phyloP scores from a whole-genome alignment of 1,140 invertebrate species.

The Lucilia cuprina region DNA sequence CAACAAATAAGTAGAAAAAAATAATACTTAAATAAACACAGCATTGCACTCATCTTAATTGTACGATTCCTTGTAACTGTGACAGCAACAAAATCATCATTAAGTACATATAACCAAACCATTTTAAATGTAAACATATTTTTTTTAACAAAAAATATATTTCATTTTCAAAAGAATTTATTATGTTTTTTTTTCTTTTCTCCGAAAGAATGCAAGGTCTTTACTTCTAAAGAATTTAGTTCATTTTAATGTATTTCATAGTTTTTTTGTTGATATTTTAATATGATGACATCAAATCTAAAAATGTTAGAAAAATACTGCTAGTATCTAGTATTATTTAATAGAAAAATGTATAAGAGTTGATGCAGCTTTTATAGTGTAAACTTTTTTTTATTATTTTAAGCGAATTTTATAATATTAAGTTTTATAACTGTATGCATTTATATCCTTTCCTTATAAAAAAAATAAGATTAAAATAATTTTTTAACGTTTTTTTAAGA shows the following conservation, averaged over 20 bases:
- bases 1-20: not conserved
- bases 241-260: not conserved
- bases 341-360: too few relatives aligned
- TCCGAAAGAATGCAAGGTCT: not conserved
- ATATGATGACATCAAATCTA: not conserved
- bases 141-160: not conserved
- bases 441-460: too few relatives aligned
- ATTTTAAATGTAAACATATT: not conserved
- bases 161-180: not conserved
- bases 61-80: not conserved
- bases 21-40: not conserved
- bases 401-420: too few relatives aligned
- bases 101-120: not conserved
- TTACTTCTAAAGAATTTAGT: slow-evolving; percentile 1
- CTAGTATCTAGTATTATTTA: too few relatives aligned
- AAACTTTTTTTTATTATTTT: too few relatives aligned
- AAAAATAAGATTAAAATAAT: too few relatives aligned
- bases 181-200: not conserved
- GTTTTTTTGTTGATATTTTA: not conserved
- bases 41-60: not conserved
- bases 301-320: not conserved
- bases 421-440: too few relatives aligned
- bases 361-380: too few relatives aligned
- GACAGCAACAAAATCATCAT: not conserved
- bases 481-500: too few relatives aligned